Evolutionary conservation across 2,113 vertebrate genomes (phyloP).

Genomic region (Leptobrachium ailaonicum): DNA sequence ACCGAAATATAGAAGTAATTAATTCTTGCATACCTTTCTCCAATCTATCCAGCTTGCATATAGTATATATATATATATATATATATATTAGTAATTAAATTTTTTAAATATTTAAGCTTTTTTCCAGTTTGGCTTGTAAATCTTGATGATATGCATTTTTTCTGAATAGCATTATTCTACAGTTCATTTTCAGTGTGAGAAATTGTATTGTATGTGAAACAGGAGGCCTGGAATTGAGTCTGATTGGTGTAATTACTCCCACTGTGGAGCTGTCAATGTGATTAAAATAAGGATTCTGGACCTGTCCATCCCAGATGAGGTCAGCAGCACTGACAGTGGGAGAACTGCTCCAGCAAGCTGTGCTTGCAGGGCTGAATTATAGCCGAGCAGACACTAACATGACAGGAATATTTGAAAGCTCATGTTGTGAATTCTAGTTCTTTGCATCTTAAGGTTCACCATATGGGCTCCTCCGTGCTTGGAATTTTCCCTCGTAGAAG

Average conservation of each 20-base stretch:
- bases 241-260: conserved; percentile 76
- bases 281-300: conserved; percentile 73
- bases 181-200: conserved; percentile 67
- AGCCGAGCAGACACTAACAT: conserved; percentile 61
- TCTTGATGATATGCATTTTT: conserved; percentile 51
- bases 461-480: conserved; percentile 30
- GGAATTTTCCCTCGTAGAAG: conserved; percentile 23
- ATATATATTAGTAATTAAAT: too few species aligned
- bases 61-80: too few species aligned
- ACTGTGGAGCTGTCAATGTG: conserved; percentile 72
- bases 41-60: too few species aligned
- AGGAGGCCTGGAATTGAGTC: conserved; percentile 71
- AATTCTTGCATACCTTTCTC: too few species aligned
- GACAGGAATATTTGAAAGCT: conserved; percentile 68
- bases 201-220: conserved; percentile 66
- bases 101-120: too few species aligned
- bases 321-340: conserved; percentile 68
- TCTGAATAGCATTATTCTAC: conserved; percentile 61
- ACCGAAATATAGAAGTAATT: too few species aligned
- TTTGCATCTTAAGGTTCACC: conserved; percentile 17
- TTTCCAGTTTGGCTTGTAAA: conserved; percentile 51
- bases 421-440: conserved; percentile 58
- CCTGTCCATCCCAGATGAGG: conserved; percentile 70
- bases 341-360: conserved; percentile 66
- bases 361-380: conserved; percentile 59